Evolutionary conservation across 1,140 invertebrate species (phyloP), one percentile per base, ranked within the genome.

Genomic region (Cydia fagiglandana): DNA sequence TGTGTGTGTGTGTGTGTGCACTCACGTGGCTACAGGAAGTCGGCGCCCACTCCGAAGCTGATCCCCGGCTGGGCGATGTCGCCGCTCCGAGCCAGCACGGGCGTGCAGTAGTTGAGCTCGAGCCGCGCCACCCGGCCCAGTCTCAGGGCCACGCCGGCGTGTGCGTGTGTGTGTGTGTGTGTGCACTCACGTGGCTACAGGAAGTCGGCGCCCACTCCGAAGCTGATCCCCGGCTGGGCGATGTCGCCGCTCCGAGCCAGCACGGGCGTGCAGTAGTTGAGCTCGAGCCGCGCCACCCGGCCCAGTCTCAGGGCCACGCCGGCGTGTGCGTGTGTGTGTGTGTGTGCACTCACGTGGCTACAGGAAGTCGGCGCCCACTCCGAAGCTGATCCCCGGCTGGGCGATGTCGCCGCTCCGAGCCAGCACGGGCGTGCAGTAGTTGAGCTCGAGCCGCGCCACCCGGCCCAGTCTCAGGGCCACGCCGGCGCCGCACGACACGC

Each of bases 391-490:
- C 2, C 96, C 96, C 4, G 93, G 91, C 73, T 94, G 93, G 9
- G 93, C 78, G 77, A 90, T 89, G 86, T 95, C 94, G 73, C 95
- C 95, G 47, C 94, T 92, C 38, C 91, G 88, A 73, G 93, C 92
- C 50, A 87, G 86, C 93, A 73, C 95, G 95, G 50, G 94, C 93
- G 47, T 91, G 88, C 75, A 93, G 90, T 97, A 97, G 93, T 98
- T 98, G 9, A 98, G 93, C 94, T 98, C 98, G 17, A 98, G 89
- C 75, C 97, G 92, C 13, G 97, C 97, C 64, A 96, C 93, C 66
- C 96, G 94, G 4, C 96, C 97, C 13, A 98, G 85, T 79, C 95
- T 94, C 78, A 98, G 92, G 5, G 96, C 96, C n/a, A 98, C 89
- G 38, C 97, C 97, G 24, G 95, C 87, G 17, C 97, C 97, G 80